Conservation (phyloP, 2,888 invertebrate species). For the Ochropleura leucogaster region DNA sequence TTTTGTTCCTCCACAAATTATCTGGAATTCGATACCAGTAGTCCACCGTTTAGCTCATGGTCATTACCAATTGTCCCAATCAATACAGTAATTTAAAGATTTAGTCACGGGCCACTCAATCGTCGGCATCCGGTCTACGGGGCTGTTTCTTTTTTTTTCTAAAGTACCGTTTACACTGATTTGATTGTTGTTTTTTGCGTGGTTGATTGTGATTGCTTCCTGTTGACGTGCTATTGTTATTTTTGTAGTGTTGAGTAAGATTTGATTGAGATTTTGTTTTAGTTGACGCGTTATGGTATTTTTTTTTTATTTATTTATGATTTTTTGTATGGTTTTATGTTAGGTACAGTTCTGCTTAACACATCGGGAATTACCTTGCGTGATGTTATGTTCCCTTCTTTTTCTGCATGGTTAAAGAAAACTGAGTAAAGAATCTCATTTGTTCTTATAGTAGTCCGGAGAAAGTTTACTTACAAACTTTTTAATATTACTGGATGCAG, state of each 20-base stretch:
- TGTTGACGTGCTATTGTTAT: slow-evolving; percentile 50
- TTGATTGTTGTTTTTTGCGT: slow-evolving; percentile 64
- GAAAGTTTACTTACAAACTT: not conserved
- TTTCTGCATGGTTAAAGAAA: not conserved
- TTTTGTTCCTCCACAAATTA: slow-evolving; percentile 24
- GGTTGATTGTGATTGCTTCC: slow-evolving; percentile 68
- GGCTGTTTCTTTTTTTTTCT: slow-evolving; percentile 57
- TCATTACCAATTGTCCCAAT: slow-evolving; percentile 63
- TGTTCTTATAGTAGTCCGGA: not conserved
- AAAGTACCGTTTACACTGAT: slow-evolving; percentile 37
- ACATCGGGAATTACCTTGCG: too few species aligned
- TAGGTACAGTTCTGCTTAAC: too few species aligned
- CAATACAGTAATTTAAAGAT: slow-evolving; percentile 59
- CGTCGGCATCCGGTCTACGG: slow-evolving; percentile 68
- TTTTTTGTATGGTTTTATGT: too few species aligned
- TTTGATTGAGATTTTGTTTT: slow-evolving; percentile 10
- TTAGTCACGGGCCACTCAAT: slow-evolving; percentile 69
- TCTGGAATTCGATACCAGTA: slow-evolving; percentile 42
- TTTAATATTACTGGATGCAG: not conserved
- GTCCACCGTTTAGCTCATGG: slow-evolving; percentile 50
- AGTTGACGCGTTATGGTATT: slow-evolving; percentile 11
- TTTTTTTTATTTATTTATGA: too few species aligned
- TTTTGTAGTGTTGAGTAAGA: slow-evolving; percentile 48
- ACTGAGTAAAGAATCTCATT: too few species aligned
- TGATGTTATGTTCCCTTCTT: not conserved